Evolutionary conservation across 2,113 vertebrate genomes (phyloP), one percentile per base, ranked within the genome.

Genomic region (Rhinichthys klamathensis): DNA sequence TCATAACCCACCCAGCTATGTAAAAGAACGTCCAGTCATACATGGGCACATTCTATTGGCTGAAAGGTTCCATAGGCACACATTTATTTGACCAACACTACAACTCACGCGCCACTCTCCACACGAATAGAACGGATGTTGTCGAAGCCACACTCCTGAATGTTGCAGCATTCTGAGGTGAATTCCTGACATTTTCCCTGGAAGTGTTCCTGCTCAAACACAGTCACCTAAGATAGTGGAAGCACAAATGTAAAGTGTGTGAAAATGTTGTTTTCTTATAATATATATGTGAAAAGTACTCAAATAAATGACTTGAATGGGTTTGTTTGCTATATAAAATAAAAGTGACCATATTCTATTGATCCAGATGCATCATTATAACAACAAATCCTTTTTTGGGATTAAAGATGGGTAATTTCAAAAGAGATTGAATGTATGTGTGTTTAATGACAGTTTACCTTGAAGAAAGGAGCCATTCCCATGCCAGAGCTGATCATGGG

Each of bases 1-100:
- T 99, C 98, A 25, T 96, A 98, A 85, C 97, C 98, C 72, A 96
- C 96, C 97, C 97, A 99, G 88, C 93, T 90, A 67, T 30, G 79
- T 27, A 69, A 70, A 11, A 63, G 73, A 56, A 13, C 21, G 12
- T 78, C 32, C 63, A 60, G 67, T 80, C 18, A 81, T 13, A 83
- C 25, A 63, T 13, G 12, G 85, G 78, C 13, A 80, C 54, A 83
- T 41, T 41, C 15, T 75, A 35, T 69, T n/a, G n/a, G 30, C 0
- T 9, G 16, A 35, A 69, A 65, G 0, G 5, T n/a, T 2, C 11
- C 7, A 25, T 35, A 3, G 8, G 78, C 13, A 46, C 23, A 58
- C 35, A 30, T 21, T 38, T 6, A 63, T 5, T 38, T 2, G 18
- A 72, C 13, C 60, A 87, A 38, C 35, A 11, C 35, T 41, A 38